phyloP scores from a whole-genome alignment of 1,140 invertebrate species.

The Drosophila tristis region DNA sequence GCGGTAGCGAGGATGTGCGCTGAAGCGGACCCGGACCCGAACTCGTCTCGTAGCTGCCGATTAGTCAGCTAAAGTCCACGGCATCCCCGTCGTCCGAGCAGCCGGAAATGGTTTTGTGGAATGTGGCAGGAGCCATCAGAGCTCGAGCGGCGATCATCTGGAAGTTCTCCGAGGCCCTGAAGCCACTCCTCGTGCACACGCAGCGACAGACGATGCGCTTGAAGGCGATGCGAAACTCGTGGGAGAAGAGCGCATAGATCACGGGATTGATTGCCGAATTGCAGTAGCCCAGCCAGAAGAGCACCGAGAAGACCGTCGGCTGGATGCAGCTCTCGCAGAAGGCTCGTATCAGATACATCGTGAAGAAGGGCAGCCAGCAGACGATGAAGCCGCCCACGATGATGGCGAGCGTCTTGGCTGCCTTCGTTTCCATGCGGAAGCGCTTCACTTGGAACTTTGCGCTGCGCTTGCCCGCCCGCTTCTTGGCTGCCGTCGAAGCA shows the following conservation, averaged over 20 bases:
- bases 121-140: slow-evolving; percentile 79
- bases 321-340: slow-evolving; percentile 89
- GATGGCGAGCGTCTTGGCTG: slow-evolving; percentile 95
- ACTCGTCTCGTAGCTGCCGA: slow-evolving; percentile 62
- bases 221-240: slow-evolving; percentile 93
- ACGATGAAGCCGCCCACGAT: slow-evolving; percentile 96
- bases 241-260: slow-evolving; percentile 94
- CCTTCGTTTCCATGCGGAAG: slow-evolving; percentile 92
- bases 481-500: slow-evolving; percentile 75
- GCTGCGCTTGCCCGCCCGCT: slow-evolving; percentile 84
- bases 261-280: slow-evolving; percentile 95
- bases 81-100: slow-evolving; percentile 80
- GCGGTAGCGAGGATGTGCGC: slow-evolving; percentile 66
- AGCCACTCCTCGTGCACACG: slow-evolving; percentile 84
- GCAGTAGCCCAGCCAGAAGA: slow-evolving; percentile 97
- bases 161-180: slow-evolving; percentile 82
- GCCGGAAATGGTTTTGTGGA: slow-evolving; percentile 82
- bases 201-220: slow-evolving; percentile 90
- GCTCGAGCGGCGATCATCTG: slow-evolving; percentile 82
- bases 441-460: slow-evolving; percentile 86
- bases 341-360: slow-evolving; percentile 92
- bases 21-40: slow-evolving; percentile 62
- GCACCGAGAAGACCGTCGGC: slow-evolving; percentile 89
- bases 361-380: slow-evolving; percentile 96
- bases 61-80: slow-evolving; percentile 82